These are phyloP conservation scores for Rotaria magnacalcarata DNA, from an alignment of 2,888 invertebrate species.

Conservation along the genomic window DNA sequence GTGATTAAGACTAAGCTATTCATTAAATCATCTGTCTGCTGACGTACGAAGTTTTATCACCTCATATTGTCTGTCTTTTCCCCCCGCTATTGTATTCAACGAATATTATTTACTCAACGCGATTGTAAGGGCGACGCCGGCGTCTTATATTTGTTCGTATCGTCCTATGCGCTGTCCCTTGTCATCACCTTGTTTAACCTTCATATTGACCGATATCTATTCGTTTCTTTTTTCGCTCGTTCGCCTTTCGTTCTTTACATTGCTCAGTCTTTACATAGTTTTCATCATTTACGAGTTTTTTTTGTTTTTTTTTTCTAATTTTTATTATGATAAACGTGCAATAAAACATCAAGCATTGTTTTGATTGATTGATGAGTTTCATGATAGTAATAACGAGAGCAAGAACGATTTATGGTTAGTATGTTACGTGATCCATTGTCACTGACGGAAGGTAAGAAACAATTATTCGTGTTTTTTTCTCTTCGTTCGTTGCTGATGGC, in stretches of 20 bases:
- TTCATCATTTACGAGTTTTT: neutral
- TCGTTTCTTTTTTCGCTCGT: neutral
- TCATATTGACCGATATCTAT: constrained; percentile 20
- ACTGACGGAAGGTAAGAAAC: neutral
- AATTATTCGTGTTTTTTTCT: neutral
- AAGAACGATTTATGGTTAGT: neutral
- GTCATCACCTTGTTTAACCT: constrained; percentile 26
- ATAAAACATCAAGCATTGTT: neutral
- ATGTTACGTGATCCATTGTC: constrained; percentile 10
- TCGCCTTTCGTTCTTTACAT: neutral
- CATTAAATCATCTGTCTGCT: neutral
- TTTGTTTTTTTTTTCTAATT: neutral
- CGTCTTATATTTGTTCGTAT: constrained; percentile 11
- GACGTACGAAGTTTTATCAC: constrained; percentile 8
- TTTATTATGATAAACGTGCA: neutral
- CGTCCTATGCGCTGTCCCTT: neutral
- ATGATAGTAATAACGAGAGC: neutral
- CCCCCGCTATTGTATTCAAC: neutral
- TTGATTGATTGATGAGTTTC: constrained; percentile 7
- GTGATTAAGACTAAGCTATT: neutral
- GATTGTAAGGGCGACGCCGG: neutral
- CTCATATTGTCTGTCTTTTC: neutral
- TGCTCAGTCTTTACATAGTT: neutral
- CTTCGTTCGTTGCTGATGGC: neutral
- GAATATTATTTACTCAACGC: constrained; percentile 6